phyloP scores from a whole-genome alignment of 2,888 invertebrate species.

The Ophion obscuratus region DNA sequence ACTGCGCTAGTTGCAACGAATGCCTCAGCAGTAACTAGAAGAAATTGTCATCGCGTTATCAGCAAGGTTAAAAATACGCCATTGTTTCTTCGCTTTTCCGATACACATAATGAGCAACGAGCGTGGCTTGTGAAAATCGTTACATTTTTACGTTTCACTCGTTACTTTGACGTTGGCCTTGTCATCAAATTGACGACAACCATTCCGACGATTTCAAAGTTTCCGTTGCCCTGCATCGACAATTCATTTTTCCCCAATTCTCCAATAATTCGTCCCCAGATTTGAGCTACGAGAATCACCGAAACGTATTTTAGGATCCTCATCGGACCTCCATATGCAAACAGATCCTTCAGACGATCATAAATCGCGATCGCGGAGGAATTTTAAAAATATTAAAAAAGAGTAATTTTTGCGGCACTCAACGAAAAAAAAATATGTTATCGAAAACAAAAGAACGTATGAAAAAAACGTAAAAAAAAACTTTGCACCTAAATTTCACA shows the following conservation, averaged over 20 bases:
- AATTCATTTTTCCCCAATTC: background rate
- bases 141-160: background rate
- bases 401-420: background rate
- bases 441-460: no score
- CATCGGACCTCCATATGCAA: no score
- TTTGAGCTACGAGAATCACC: background rate
- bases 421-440: no score
- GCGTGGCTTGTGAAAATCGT: background rate
- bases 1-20: constrained; percentile 20
- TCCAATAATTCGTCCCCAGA: background rate
- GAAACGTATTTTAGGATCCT: background rate
- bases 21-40: background rate
- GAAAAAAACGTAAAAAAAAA: no score
- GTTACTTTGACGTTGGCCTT: background rate
- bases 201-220: background rate
- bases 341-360: background rate
- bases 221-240: background rate
- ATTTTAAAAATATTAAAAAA: background rate
- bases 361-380: background rate
- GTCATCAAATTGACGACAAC: background rate
- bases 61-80: constrained; percentile 45
- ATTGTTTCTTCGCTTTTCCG: constrained; percentile 29
- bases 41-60: constrained; percentile 41
- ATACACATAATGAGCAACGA: background rate
- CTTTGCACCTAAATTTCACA: no score